These are phyloP conservation scores for Abrostola triplasia DNA, from an alignment of 2,888 invertebrate genomes.

Conservation along the genomic window DNA sequence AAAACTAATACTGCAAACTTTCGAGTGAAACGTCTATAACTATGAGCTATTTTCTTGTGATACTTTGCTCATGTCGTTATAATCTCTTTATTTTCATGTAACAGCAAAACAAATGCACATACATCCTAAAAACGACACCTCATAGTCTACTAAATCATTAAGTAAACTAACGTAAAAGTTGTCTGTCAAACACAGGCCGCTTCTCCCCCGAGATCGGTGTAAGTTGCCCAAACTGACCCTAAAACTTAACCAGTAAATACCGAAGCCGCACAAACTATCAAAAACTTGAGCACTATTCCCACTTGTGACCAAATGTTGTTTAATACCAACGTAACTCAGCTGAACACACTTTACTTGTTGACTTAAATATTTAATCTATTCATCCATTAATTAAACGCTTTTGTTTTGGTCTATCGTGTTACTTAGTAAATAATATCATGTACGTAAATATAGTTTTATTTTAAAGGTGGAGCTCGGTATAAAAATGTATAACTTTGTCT, in stretches of 20 bases:
- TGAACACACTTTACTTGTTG: slow-evolving; percentile 64
- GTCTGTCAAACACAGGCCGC: slow-evolving; percentile 55
- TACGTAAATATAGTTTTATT: too few relatives aligned
- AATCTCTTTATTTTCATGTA: too few relatives aligned
- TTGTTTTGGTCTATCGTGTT: neutral
- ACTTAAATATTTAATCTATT: slow-evolving; percentile 62
- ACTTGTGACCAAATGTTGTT: slow-evolving; percentile 78
- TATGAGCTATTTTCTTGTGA: too few relatives aligned
- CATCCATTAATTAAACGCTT: slow-evolving; percentile 33
- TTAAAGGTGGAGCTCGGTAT: too few relatives aligned
- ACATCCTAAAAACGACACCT: slow-evolving; percentile 6
- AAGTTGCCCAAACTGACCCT: slow-evolving; percentile 80
- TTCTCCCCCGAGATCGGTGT: slow-evolving; percentile 70
- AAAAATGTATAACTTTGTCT: too few relatives aligned
- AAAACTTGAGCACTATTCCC: slow-evolving; percentile 84
- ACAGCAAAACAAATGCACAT: neutral
- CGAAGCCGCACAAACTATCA: slow-evolving; percentile 85
- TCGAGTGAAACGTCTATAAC: too few relatives aligned
- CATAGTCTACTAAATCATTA: slow-evolving; percentile 43
- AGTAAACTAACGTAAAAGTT: slow-evolving; percentile 52
- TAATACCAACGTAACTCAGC: slow-evolving; percentile 71
- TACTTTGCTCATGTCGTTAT: too few relatives aligned
- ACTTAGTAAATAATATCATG: too few relatives aligned
- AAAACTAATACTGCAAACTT: too few relatives aligned
- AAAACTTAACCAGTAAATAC: slow-evolving; percentile 87